Percentiles rank a stretch among this genome's conserved stretches.
Evolutionary conservation across 2,888 invertebrate genomes (phyloP).

Genomic region (Pollenia amentaria): DNA sequence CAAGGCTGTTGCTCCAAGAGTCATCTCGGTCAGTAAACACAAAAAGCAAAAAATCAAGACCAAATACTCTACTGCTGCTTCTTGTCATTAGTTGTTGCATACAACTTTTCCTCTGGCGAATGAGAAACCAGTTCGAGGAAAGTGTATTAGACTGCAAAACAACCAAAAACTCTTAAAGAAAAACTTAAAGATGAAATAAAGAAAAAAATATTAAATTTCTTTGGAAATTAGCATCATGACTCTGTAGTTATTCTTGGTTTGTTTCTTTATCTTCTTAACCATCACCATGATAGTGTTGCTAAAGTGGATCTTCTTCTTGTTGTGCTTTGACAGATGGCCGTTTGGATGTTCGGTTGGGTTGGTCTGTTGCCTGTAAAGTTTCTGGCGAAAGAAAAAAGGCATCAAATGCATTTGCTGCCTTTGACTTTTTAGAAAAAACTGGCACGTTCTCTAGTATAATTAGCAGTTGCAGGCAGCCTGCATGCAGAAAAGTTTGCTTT

Average conservation of each 20-base stretch:
- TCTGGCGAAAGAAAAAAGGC: constrained; percentile 17
- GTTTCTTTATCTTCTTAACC: constrained; percentile 36
- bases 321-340: constrained; percentile 42
- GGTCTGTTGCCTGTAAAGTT: constrained; percentile 61
- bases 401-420: constrained; percentile 62
- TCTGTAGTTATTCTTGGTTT: constrained; percentile 22
- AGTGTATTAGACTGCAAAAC: constrained; percentile 27
- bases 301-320: constrained; percentile 7
- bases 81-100: not conserved
- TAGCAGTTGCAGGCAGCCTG: constrained; percentile 69
- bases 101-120: constrained; percentile 31
- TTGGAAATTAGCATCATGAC: constrained; percentile 46
- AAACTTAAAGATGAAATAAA: constrained; percentile 4
- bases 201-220: constrained; percentile 54
- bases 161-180: not conserved
- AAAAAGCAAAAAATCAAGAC: not conserved
- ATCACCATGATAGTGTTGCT: not conserved
- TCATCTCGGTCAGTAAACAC: constrained; percentile 42
- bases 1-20: constrained; percentile 55
- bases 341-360: constrained; percentile 30
- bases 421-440: constrained; percentile 52
- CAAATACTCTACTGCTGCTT: not conserved
- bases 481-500: constrained; percentile 59
- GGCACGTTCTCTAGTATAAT: constrained; percentile 68
- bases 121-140: not conserved